Base-by-base conservation (phyloP, 2,797 vertebrate species). In the Hydrocynus forskahlii region DNA sequence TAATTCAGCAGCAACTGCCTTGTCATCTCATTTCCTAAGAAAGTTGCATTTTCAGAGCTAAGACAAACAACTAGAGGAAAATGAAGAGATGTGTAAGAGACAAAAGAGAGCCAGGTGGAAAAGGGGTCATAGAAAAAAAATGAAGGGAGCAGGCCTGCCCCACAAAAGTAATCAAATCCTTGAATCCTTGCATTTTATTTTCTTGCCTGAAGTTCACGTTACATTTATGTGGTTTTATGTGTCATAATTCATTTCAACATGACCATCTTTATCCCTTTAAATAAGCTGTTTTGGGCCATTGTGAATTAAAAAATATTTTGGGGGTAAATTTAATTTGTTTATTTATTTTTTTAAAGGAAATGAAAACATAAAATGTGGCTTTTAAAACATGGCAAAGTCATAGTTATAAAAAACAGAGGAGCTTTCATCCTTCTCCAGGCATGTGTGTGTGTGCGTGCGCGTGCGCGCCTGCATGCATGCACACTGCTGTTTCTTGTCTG, bases 401-500 rank as follows among this genome's bases (percentile, higher is more conserved):
- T 13, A 6, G 4, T 14, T 13, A 64, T 14, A 29, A 40, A 66
- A 66, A 29, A 29, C 21, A 35, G 1, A 66, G 29, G 29, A 35
- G 63, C 29, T 16, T 40, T 66, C 4, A 25, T 10, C 1, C 8
- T 60, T 17, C n/a, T 17, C 29, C 38, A n/a, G 6, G 52, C 2
- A 35, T 35, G 35, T 35, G 2, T 35, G 35, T 35, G 4, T 35
- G 35, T 35, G 50, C 38, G 48, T 57, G 25, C 59, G 70, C 55
- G 50, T 40, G 52, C 21, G 70, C 38, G 48, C 23, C 21, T 63
- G 13, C 63, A 14, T 66, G 45, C 23, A 9, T 59, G 71, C 59
- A 23, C 43, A 8, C 17, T 75, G 54, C 21, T 16, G 14, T 73
- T 19, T 48, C 74, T 69, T 66, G 12, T 59, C 79, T 81, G 10